These are phyloP conservation scores for Odontocerum albicorne DNA, from an alignment of 2,888 invertebrate genomes.

Conservation along the genomic window DNA sequence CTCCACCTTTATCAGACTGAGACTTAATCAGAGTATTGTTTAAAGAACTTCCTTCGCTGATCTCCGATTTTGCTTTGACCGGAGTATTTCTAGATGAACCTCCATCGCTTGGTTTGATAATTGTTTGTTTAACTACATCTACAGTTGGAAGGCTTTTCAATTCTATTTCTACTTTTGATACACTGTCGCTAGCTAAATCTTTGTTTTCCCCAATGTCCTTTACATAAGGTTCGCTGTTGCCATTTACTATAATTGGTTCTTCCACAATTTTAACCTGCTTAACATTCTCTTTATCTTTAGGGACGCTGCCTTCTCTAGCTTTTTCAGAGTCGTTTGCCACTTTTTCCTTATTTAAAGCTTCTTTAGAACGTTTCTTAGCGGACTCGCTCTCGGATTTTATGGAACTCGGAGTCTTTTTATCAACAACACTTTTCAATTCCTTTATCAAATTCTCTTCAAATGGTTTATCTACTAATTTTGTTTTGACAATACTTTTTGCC, in stretches of 20 bases:
- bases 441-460: constrained; percentile 25
- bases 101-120: constrained; percentile 16
- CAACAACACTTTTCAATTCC: constrained; percentile 11
- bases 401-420: constrained; percentile 13
- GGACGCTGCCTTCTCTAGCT: too few species aligned
- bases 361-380: constrained; percentile 6
- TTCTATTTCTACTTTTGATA: constrained; percentile 23
- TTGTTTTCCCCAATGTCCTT: not conserved
- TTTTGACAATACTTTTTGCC: constrained; percentile 32
- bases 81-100: constrained; percentile 19
- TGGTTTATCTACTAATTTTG: constrained; percentile 34
- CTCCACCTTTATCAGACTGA: too few species aligned
- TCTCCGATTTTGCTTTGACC: constrained; percentile 5
- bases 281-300: not conserved
- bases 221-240: not conserved
- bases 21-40: too few species aligned
- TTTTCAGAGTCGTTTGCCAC: too few species aligned
- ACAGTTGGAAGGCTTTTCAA: constrained; percentile 20
- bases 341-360: not conserved
- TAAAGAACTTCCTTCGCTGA: not conserved
- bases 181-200: not conserved
- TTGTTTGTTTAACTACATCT: constrained; percentile 16
- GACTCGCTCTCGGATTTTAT: constrained; percentile 16
- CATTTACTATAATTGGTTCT: too few species aligned
- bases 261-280: too few species aligned